Percentiles rank a stretch among this genome's conserved stretches.
Evolutionary conservation across 1,140 invertebrate genomes (phyloP).

Genomic region (Pseudomyrmex gracilis): DNA sequence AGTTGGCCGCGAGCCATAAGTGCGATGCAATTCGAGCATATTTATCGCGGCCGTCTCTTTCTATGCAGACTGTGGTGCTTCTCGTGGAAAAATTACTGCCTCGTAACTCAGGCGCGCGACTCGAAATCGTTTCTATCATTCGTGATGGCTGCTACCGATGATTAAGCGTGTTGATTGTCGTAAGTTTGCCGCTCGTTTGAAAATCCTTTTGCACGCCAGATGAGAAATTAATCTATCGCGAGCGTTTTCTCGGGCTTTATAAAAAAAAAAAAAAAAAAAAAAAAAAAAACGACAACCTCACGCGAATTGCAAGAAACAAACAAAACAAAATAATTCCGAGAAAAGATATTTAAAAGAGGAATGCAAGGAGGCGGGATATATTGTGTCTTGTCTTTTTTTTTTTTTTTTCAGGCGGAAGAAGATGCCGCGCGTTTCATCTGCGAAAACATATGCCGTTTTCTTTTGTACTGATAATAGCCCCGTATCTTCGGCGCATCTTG

Average conservation of each 20-base stretch:
- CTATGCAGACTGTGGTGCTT: constrained; percentile 54
- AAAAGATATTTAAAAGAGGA: not conserved
- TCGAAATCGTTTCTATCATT: constrained; percentile 64
- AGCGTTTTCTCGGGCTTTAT: not conserved
- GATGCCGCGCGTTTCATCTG: not conserved
- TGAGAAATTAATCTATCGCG: constrained; percentile 15
- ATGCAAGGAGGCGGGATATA: not conserved
- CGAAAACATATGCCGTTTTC: constrained; percentile 19
- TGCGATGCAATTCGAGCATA: constrained; percentile 64
- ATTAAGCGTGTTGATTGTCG: constrained; percentile 48
- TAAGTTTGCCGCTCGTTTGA: constrained; percentile 49
- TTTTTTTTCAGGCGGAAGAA: not conserved
- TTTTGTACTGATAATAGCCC: constrained; percentile 25
- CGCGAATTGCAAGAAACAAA: too few species aligned
- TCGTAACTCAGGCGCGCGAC: constrained; percentile 61
- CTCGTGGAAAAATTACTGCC: constrained; percentile 62
- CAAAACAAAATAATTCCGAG: not conserved
- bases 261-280: too few species aligned
- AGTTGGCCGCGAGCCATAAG: constrained; percentile 34
- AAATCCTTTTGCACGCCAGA: not conserved
- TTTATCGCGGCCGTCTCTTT: constrained; percentile 67
- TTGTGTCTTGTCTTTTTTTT: too few species aligned
- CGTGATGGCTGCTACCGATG: not conserved
- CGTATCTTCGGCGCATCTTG: constrained; percentile 3
- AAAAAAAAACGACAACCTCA: too few species aligned